These are phyloP conservation scores for Magallana nippona DNA, from an alignment of 2,888 invertebrate species.

Conservation along the genomic window DNA sequence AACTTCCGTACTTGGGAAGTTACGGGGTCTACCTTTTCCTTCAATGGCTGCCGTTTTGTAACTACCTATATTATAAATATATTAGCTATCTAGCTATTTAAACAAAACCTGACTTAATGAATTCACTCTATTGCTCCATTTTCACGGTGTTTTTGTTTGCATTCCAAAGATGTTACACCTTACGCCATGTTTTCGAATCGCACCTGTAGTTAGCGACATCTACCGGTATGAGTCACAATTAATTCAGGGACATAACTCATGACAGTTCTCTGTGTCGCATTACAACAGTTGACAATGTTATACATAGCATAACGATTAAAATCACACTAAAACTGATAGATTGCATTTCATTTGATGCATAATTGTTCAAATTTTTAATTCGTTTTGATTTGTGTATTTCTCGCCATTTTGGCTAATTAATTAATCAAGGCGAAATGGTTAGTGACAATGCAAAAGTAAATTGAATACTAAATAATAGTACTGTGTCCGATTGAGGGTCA, in stretches of 20 bases:
- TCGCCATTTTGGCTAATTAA: too few relatives aligned
- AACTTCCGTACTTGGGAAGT: conserved; percentile 20
- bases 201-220: conserved; percentile 36
- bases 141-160: not conserved
- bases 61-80: not conserved
- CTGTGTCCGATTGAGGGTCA: too few relatives aligned
- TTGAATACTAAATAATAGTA: too few relatives aligned
- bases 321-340: too few relatives aligned
- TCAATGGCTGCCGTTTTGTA: not conserved
- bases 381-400: too few relatives aligned
- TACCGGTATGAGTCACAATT: conserved; percentile 24
- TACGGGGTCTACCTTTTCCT: conserved; percentile 10
- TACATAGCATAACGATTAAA: too few relatives aligned
- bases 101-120: not conserved
- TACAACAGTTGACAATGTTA: too few relatives aligned
- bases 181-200: conserved; percentile 40
- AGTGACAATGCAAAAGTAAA: too few relatives aligned
- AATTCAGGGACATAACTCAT: conserved; percentile 21
- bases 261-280: too few relatives aligned
- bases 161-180: not conserved
- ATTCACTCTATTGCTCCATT: not conserved
- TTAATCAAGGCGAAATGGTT: too few relatives aligned
- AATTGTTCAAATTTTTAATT: too few relatives aligned
- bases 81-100: not conserved
- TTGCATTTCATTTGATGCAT: too few relatives aligned